These are phyloP conservation scores for Helostoma temminkii DNA, from an alignment of 2,797 vertebrate species.

Conservation along the genomic window DNA sequence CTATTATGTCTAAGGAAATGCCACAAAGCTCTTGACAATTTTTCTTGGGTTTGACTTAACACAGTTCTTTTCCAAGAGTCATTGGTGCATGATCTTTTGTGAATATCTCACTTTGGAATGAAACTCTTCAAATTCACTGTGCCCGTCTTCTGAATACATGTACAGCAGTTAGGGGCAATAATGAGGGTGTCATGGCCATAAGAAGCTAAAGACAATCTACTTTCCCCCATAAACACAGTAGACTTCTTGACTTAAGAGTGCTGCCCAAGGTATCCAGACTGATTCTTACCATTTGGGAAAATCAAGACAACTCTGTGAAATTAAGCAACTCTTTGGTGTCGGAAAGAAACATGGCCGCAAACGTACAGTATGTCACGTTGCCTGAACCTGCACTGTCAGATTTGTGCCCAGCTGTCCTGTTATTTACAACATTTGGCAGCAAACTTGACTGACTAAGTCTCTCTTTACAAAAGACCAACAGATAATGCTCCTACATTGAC, in stretches of 20 bases:
- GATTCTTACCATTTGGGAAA: conserved; percentile 44
- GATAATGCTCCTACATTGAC: conserved; percentile 82
- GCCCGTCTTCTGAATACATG: conserved; percentile 26
- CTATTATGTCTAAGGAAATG: conserved; percentile 27
- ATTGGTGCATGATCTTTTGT: conserved; percentile 12
- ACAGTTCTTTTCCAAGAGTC: conserved; percentile 14
- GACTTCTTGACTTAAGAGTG: conserved; percentile 22
- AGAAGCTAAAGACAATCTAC: conserved; percentile 36
- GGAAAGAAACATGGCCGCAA: conserved; percentile 75
- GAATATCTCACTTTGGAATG: conserved; percentile 52
- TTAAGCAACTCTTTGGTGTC: conserved; percentile 84
- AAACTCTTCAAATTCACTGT: conserved; percentile 50
- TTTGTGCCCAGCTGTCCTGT: conserved; percentile 84
- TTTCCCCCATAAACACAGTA: conserved; percentile 23
- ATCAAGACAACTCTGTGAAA: conserved; percentile 78
- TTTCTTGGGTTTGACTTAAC: conserved; percentile 9
- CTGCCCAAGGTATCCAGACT: conserved; percentile 19
- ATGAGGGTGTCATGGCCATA: conserved; percentile 23
- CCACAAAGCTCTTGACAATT: conserved; percentile 3
- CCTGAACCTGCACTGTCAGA: conserved; percentile 86
- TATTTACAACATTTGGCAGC: conserved; percentile 90
- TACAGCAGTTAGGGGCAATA: conserved; percentile 45
- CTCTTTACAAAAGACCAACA: conserved; percentile 61
- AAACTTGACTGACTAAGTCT: conserved; percentile 75
- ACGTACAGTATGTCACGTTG: conserved; percentile 54